Base-by-base conservation (phyloP, 2,113 vertebrate species). In the Carassius carassius region DNA sequence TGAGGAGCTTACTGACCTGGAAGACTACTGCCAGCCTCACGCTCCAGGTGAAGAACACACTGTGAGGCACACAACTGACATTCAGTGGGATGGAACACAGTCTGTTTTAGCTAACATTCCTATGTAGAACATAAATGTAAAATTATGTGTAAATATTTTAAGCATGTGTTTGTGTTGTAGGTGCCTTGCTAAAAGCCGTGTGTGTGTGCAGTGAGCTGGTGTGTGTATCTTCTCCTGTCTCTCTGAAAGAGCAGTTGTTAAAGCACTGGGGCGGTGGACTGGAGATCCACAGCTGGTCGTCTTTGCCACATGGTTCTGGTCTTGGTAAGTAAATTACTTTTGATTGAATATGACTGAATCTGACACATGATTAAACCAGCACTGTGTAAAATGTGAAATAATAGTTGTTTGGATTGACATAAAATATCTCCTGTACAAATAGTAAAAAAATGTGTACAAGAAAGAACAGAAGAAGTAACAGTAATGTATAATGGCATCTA, bases 261-360 rank as follows among this genome's bases (percentile, higher is more conserved):
- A 87, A 92, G 37, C 70, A 17, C 58, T 98, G 96, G 0, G 92
- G 95, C 2, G 95, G 97, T 0, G 98, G 98, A 8, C 93, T 99
- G 82, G 97, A 99, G 91, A 93, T 99, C 47, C 96, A 96, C 85
- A 96, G 96, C 78, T 99, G 98, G 97, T 99, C 98, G 0, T 87
- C 90, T 41, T 93, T 99, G 84, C 98, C 98, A 0, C 97, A 98
- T 0, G 98, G 98, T 21, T 99, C 98, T 0, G 98, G 98, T 65
- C 93, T 99, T 0, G 98, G 98, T 99, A 84, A 91, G 95, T 87
- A 16, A 14, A 23, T 23, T 11, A 19, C 23, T 49, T 25, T 4
- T 44, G 21, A 13, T 73, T 73, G 13, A n/a, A 73, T 47, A 1
- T 62, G 0, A 11, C n/a, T 2, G 60, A 19, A 4, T 25, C 32